Evolutionary conservation across 1,140 invertebrate species (phyloP), one percentile per base, ranked within the genome.

Genomic region (Lepidurus apus): DNA sequence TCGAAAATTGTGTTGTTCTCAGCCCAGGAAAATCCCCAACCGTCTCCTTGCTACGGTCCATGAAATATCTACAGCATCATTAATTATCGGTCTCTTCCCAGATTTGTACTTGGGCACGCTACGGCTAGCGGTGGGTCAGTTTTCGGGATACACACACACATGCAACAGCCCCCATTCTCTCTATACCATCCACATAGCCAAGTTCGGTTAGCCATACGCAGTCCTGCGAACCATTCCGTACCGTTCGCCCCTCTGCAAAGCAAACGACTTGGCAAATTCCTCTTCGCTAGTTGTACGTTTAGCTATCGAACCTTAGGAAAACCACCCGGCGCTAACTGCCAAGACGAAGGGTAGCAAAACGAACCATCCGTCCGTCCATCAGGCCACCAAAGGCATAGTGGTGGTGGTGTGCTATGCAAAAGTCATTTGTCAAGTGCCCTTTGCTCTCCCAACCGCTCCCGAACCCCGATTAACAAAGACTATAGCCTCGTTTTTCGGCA

Each of bases 241-340:
- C 34, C 8, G 13, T 21, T 65, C 17, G 53, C 7, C 17, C 7
- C 53, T 21, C n/a, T 65, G 17, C 53, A 0, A n/a, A 65, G 53
- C 53, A 65, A 65, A 65, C 53, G 53, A 65, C 53, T 65, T 65
- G 53, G 53, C 53, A 65, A 65, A 65, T 65, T 65, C 53, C 53
- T 65, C 21, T 65, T 65, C 17, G 53, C 17, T 65, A 9, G 53
- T 65, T 7, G 53, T 65, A 34, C 34, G 53, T 65, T 65, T 65
- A 65, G 53, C 53, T 65, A 65, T 65, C 21, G 21, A 65, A 21
- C 53, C 45, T 21, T 65, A 65, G 53, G 53, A 65, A 65, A 65
- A 65, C 53, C 53, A 65, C 53, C 53, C 53, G 53, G 53, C 53
- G 53, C 21, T 65, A 65, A 65, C 53, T 65, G 53, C 53, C 6